These are phyloP conservation scores for Folsomia candida DNA, from an alignment of 2,888 invertebrate species.

Conservation along the genomic window DNA sequence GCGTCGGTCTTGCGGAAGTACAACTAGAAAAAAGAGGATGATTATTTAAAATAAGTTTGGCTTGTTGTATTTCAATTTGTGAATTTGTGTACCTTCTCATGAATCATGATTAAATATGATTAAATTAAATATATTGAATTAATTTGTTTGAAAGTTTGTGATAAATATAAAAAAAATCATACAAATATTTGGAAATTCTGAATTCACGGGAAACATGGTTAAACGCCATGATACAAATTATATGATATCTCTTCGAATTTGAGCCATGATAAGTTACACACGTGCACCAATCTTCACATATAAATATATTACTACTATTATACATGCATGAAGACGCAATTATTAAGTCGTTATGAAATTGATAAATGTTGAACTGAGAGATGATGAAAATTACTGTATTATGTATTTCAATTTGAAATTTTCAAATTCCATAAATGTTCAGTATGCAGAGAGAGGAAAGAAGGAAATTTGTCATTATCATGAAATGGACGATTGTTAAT, in stretches of 20 bases:
- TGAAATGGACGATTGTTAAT: not conserved
- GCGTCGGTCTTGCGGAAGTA: no score
- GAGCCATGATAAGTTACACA: no score
- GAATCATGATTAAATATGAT: not conserved
- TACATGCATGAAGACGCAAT: not conserved
- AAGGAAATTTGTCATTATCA: not conserved
- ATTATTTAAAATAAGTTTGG: not conserved
- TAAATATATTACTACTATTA: no score
- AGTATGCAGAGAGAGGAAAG: no score
- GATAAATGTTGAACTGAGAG: not conserved
- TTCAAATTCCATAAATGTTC: not conserved
- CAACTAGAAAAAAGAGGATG: no score
- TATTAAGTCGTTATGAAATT: constrained; percentile 1
- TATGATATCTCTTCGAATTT: no score
- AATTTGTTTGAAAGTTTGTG: not conserved
- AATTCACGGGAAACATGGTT: not conserved
- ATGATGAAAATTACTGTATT: constrained; percentile 1
- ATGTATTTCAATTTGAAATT: not conserved
- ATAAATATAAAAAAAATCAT: not conserved
- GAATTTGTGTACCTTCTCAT: not conserved
- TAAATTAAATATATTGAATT: not conserved
- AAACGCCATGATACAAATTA: not conserved
- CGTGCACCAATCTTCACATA: no score
- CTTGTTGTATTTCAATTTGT: not conserved
- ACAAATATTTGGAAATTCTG: not conserved